Conservation (phyloP, 2,113 vertebrate genomes). For the Leptosomus discolor region DNA sequence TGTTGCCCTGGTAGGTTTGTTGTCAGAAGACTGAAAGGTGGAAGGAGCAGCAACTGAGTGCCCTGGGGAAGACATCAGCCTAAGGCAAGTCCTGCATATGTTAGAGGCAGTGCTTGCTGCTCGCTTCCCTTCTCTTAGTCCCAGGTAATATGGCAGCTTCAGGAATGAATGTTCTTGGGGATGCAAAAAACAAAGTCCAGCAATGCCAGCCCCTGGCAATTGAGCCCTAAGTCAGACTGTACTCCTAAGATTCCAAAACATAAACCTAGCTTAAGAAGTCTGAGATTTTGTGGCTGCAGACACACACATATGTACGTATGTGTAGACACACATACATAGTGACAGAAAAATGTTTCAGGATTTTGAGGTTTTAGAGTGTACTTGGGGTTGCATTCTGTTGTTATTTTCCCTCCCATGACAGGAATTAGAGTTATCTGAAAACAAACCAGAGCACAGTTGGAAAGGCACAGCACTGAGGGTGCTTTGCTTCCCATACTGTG, state of each 20-base stretch:
- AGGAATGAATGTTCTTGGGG: neutral
- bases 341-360: neutral
- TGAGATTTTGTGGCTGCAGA: neutral
- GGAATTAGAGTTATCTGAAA: neutral
- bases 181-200: neutral
- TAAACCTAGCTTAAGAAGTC: neutral
- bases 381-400: neutral
- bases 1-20: neutral
- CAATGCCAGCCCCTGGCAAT: neutral
- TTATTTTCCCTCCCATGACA: neutral
- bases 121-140: neutral
- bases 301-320: fast-evolving
- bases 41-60: neutral
- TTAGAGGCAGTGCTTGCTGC: neutral
- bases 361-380: neutral
- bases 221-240: neutral
- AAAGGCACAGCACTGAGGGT: neutral
- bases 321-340: neutral
- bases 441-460: neutral
- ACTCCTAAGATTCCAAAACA: neutral
- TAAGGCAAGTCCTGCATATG: neutral
- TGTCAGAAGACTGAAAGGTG: neutral
- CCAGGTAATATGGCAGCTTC: fast-evolving
- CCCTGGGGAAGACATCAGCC: neutral
- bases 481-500: fast-evolving